Evolutionary conservation across 2,888 invertebrate species (phyloP), one percentile per base, ranked within the genome.

Genomic region (Corbicula japonica): DNA sequence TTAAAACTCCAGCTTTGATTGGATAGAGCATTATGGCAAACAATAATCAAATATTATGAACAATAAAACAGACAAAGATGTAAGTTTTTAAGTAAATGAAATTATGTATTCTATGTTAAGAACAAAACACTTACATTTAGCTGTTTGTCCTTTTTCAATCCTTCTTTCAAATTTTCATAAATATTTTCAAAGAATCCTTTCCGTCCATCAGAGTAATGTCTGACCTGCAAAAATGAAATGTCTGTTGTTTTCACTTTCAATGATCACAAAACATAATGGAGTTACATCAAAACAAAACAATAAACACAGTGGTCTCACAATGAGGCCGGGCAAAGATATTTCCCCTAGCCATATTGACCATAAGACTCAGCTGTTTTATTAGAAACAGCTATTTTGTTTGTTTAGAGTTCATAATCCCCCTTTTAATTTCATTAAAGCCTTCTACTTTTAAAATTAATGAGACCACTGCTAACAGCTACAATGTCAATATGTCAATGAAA

Each of bases 131-230:
- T 69, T 86, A 94, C 95, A 94, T 99, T 98, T 97, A 99, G 98
- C 93, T 99, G 99, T 94, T 99, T 99, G 94, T 98, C 99, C 93
- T 98, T 98, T 21, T 96, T 96, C 93, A 99, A 96, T 92, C 99
- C 99, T 89, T 98, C 97, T 93, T 96, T 96, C 82, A 99, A 96
- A 93, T 99, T 99, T 68, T 98, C 97, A 78, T 98, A 95, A 75
- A 99, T 96, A 87, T 97, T 96, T 0, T 97, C 96, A 88, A 99
- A 95, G 93, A 99, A 99, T 46, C 91, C 89, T 48, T 87, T 88
- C 61, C 83, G 76, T 10, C 88, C 89, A 76, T 84, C 87, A 35
- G 91, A 91, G 87, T 89, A 89, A 58, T 76, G 71, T 35, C 90
- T 80, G 28, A 81, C 78, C 89, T 91, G 80, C 21, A 81, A 76